Percentiles rank a stretch among this genome's conserved stretches.
These are phyloP conservation scores for Neoscelio sp. DNA, from an alignment of 2,888 invertebrate species.

Conservation along the genomic window DNA sequence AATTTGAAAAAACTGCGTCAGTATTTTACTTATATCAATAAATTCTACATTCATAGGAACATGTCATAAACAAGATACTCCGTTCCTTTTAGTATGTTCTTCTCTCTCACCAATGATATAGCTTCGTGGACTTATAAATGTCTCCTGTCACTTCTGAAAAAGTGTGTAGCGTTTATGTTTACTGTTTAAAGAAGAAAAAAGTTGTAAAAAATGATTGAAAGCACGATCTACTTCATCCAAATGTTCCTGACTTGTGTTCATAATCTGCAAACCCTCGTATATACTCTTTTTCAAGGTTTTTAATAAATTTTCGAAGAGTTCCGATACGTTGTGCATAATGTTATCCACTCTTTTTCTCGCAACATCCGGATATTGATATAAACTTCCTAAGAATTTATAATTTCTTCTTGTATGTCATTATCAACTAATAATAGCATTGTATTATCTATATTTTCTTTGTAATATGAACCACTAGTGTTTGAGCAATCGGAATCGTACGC, in stretches of 20 bases:
- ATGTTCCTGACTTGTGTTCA: background rate
- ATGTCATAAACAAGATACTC: conserved; percentile 3
- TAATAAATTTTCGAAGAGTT: background rate
- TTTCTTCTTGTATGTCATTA: background rate
- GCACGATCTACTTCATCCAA: conserved; percentile 1
- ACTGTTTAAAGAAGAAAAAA: background rate
- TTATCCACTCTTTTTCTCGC: conserved; percentile 13
- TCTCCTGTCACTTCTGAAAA: background rate
- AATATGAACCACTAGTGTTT: background rate
- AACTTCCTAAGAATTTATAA: conserved; percentile 18
- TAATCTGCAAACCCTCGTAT: too few species aligned
- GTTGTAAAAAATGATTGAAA: background rate
- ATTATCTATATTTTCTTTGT: background rate
- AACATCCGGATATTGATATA: conserved; percentile 28
- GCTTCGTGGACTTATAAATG: conserved; percentile 11
- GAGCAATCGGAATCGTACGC: background rate
- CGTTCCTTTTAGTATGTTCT: conserved; percentile 13
- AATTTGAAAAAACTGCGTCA: conserved; percentile 47
- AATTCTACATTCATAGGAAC: conserved; percentile 43
- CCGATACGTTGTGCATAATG: background rate
- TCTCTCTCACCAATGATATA: conserved; percentile 13
- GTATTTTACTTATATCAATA: conserved; percentile 43
- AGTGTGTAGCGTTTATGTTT: conserved; percentile 11
- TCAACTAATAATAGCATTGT: background rate
- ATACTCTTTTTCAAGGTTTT: too few species aligned